Evolutionary conservation across 2,797 vertebrate species (phyloP), one percentile per base, ranked within the genome.

Genomic region (Coccyzus lansbergi): DNA sequence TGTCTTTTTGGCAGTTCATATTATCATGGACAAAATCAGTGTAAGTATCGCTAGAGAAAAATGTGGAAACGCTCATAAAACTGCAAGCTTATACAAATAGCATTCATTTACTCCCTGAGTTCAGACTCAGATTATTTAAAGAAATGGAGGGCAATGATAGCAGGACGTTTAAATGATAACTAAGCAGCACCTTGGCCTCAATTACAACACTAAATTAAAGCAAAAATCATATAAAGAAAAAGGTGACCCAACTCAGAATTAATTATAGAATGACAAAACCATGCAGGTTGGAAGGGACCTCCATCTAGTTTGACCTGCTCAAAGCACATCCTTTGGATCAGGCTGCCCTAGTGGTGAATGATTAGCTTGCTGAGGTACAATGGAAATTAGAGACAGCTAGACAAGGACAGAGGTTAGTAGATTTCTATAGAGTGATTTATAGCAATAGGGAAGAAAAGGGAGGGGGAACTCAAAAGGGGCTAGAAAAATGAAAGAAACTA

Each of bases 41-140:
- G 28, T 18, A 48, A 12, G 31, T 52, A 48, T 51, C 44, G 31
- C 21, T 15, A 62, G 31, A 56, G 15, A 51, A 52, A 48, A 7
- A 65, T 72, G 40, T 63, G 17, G 42, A 69, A n/a, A 49, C 18
- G 24, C 33, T 72, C 52, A 59, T 53, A 83, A 83, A 91, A 69
- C 42, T 38, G 29, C 56, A 88, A 42, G 52, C 12, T 88, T 86
- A 56, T 44, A 71, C 77, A 75, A 88, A 85, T 34, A 65, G 28
- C 38, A 80, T 58, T 42, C 18, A 72, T 80, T 84, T 91, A 87
- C 38, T 55, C 83, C 59, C 52, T 20, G 80, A 62, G n/a, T 77
- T 92, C 64, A 90, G 56, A 80, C 77, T 72, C 14, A 72, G 46
- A 65, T 85, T 65, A 62, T 93, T 90, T 85, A 76, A 80, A 88